Base-by-base conservation (phyloP, 2,888 invertebrate genomes). In the Rhaphigaster nebulosa region DNA sequence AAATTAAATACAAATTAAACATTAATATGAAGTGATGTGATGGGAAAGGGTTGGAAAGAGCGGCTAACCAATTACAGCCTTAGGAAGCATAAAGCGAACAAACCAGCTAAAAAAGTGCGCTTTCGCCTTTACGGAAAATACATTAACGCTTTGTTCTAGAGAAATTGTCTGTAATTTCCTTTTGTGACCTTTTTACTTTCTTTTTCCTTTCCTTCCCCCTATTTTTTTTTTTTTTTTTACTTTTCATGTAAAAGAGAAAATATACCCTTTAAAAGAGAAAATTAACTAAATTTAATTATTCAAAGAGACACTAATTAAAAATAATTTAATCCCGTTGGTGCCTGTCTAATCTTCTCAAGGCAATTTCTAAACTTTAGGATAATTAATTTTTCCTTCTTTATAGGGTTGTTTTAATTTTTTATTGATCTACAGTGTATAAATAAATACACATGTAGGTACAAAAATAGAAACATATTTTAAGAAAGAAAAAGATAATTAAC, bases 91-190 rank as follows among this genome's bases (percentile, higher is more conserved):
- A 84, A 84, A 84, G 84, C 45, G 84, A 84, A 84, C 84, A 38
- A 84, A 84, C 84, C 41, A 41, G 45, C 84, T 34, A 84, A 84
- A 84, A 84, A 84, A 84, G 84, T 84, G 45, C n/a, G 84, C 84
- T 84, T 84, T 84, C 84, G 26, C 45, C 84, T 84, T 84, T 84
- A 84, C 41, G 84, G 84, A 84, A 84, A 84, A 84, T 84, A 84
- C 84, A 84, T 84, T 84, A 84, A 84, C 45, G 84, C 84, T 84
- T 84, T 84, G 84, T 84, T 84, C 41, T 45, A 41, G 84, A 45
- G 84, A 84, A 84, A 84, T 84, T 84, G 45, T 45, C 41, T 84
- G 41, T 84, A 84, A 84, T 84, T 84, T 84, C 84, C 84, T 84
- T 45, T 84, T 84, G 84, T 45, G 84, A 84, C 84, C 84, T 84